A percentile compares a stretch with the other conserved stretches of the same genome.
Conservation (phyloP, 2,888 invertebrate species). For the Andrena hattorfiana region DNA sequence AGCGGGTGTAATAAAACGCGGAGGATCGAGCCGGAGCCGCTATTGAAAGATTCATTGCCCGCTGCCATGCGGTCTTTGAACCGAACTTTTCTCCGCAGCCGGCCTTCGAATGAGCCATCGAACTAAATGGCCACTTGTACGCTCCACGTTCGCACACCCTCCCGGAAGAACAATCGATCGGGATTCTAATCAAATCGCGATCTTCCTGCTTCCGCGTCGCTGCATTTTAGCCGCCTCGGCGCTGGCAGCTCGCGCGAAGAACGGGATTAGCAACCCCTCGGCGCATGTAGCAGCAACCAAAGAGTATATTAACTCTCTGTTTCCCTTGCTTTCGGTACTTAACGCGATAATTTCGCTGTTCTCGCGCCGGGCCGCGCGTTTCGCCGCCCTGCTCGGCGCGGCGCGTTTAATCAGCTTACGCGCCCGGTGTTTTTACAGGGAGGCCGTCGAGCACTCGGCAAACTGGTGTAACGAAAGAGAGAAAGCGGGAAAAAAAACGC, state of each 20-base stretch:
- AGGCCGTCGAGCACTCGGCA: background rate
- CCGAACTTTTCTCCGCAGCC: slow-evolving; percentile 54
- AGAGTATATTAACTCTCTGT: background rate
- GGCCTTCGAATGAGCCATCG: slow-evolving; percentile 48
- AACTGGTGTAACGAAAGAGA: background rate
- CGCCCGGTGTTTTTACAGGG: slow-evolving; percentile 9
- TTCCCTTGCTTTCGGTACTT: background rate
- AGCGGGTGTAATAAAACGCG: slow-evolving; percentile 65
- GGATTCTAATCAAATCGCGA: no score
- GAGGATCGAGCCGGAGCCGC: slow-evolving; percentile 14
- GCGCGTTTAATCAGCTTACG: slow-evolving; percentile 42
- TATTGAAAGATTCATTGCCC: slow-evolving; percentile 68
- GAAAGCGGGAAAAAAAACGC: slow-evolving; percentile 7
- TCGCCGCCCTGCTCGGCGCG: background rate
- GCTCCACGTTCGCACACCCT: slow-evolving; percentile 42
- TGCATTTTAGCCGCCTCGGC: no score
- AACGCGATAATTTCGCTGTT: background rate
- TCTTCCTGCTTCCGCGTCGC: no score
- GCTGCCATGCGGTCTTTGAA: slow-evolving; percentile 55
- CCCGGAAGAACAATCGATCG: slow-evolving; percentile 15
- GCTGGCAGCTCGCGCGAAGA: no score
- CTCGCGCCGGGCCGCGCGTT: background rate
- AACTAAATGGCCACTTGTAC: slow-evolving; percentile 50
- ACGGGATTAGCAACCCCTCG: no score
- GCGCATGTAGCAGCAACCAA: background rate